phyloP scores from a whole-genome alignment of 2,888 invertebrate genomes.

The Venusia cambrica region DNA sequence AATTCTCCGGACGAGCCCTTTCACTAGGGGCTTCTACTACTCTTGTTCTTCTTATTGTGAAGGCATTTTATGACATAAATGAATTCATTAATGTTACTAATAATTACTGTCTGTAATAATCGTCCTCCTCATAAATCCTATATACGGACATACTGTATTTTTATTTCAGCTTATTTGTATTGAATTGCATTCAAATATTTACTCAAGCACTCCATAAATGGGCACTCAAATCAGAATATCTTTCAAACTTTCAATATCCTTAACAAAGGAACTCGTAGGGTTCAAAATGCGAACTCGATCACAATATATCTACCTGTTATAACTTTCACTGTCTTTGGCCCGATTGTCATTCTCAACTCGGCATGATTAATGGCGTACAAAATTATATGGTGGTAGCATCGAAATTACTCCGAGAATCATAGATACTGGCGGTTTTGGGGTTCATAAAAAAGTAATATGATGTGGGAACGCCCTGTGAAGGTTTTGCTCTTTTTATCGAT shows the following conservation, averaged over 20 bases:
- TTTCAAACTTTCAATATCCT: neutral
- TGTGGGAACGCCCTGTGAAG: slow-evolving; percentile 67
- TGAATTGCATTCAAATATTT: too few species aligned
- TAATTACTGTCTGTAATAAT: too few species aligned
- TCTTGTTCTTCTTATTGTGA: too few species aligned
- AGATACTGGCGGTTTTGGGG: slow-evolving; percentile 46
- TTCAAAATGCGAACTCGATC: slow-evolving; percentile 18
- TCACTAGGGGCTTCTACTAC: too few species aligned
- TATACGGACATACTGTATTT: too few species aligned
- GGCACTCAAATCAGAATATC: slow-evolving; percentile 2
- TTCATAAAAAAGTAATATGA: slow-evolving; percentile 51
- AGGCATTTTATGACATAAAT: too few species aligned
- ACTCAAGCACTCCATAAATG: too few species aligned
- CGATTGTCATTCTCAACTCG: slow-evolving; percentile 62
- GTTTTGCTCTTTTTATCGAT: slow-evolving; percentile 43
- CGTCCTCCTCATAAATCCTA: too few species aligned
- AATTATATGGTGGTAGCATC: slow-evolving; percentile 68
- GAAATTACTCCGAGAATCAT: slow-evolving; percentile 59
- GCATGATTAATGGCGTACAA: slow-evolving; percentile 66
- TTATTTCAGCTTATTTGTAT: too few species aligned
- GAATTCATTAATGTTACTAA: too few species aligned
- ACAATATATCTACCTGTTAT: slow-evolving; percentile 27
- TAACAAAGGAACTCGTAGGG: slow-evolving; percentile 1
- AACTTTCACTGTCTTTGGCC: slow-evolving; percentile 47
- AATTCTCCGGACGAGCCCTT: too few species aligned